These are phyloP conservation scores for Astatotilapia flaviijosephi DNA, from an alignment of 2,113 vertebrate species.

Conservation along the genomic window DNA sequence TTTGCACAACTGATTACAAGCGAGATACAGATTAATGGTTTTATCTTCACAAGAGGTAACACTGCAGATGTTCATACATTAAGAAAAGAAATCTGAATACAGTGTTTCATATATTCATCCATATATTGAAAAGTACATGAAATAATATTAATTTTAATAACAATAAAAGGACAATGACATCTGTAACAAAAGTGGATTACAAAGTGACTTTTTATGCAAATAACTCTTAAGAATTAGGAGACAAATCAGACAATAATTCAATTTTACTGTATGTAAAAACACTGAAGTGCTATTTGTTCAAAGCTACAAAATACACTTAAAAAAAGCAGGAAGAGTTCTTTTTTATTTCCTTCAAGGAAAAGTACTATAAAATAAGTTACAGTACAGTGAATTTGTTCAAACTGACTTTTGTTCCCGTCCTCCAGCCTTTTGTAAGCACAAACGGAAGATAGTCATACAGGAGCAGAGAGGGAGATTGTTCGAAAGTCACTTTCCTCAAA, in stretches of 20 bases:
- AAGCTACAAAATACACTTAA: conserved; percentile 93
- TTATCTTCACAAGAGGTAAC: conserved; percentile 76
- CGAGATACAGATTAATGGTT: conserved; percentile 56
- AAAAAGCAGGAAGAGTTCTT: conserved; percentile 76
- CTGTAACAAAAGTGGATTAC: conserved; percentile 80
- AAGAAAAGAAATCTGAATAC: conserved; percentile 73
- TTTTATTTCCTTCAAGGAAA: conserved; percentile 98
- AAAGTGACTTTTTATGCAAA: conserved; percentile 75
- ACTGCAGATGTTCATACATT: conserved; percentile 80
- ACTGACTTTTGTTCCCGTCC: conserved; percentile 95
- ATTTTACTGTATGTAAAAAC: conserved; percentile 89
- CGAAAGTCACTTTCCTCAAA: conserved; percentile 81
- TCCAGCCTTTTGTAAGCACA: conserved; percentile 91
- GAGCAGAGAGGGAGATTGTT: conserved; percentile 73
- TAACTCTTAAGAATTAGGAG: conserved; percentile 81
- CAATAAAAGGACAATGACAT: conserved; percentile 74
- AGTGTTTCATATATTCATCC: conserved; percentile 74
- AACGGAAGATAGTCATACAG: conserved; percentile 81
- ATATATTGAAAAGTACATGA: conserved; percentile 80
- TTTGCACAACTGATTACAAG: background rate
- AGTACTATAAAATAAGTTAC: conserved; percentile 99
- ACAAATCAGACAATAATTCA: conserved; percentile 86
- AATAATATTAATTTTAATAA: conserved; percentile 79
- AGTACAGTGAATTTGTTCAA: conserved; percentile 98
- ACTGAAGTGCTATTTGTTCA: conserved; percentile 93